These are phyloP conservation scores for Gasterosteus nipponicus DNA, from an alignment of 2,113 vertebrate genomes.

Conservation along the genomic window DNA sequence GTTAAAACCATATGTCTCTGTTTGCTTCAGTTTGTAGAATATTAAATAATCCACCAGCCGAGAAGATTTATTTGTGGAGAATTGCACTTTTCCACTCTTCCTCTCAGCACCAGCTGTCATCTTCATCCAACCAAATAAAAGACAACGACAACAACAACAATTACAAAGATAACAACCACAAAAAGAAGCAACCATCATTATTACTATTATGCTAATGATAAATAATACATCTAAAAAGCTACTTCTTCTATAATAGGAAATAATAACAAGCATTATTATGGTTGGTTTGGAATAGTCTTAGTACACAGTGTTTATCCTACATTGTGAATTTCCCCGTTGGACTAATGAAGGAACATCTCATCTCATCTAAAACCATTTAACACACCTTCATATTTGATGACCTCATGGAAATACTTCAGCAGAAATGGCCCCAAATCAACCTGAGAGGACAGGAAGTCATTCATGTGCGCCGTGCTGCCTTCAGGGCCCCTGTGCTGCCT, in stretches of 20 bases:
- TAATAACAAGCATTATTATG: background rate
- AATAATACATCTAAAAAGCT: background rate
- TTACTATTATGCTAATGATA: background rate
- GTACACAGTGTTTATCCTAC: background rate
- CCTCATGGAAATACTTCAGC: background rate
- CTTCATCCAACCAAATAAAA: background rate
- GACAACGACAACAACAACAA: background rate
- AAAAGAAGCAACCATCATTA: too few species aligned
- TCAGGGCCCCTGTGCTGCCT: constrained; percentile 9
- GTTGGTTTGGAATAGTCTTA: background rate
- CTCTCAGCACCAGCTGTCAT: constrained; percentile 6
- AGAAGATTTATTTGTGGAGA: background rate
- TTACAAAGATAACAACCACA: background rate
- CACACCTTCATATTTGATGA: background rate
- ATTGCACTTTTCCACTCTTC: constrained; percentile 6
- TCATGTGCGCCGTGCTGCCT: background rate
- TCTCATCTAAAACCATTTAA: background rate
- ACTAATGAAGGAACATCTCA: too few species aligned
- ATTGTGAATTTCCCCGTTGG: background rate
- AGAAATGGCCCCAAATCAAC: too few species aligned
- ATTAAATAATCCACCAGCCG: constrained; percentile 1
- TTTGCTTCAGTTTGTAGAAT: constrained; percentile 1
- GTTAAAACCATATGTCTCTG: constrained; percentile 1
- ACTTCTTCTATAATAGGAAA: background rate
- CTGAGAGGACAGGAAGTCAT: too few species aligned